Conservation (phyloP, 2,113 vertebrate species). For the Riparia riparia region DNA sequence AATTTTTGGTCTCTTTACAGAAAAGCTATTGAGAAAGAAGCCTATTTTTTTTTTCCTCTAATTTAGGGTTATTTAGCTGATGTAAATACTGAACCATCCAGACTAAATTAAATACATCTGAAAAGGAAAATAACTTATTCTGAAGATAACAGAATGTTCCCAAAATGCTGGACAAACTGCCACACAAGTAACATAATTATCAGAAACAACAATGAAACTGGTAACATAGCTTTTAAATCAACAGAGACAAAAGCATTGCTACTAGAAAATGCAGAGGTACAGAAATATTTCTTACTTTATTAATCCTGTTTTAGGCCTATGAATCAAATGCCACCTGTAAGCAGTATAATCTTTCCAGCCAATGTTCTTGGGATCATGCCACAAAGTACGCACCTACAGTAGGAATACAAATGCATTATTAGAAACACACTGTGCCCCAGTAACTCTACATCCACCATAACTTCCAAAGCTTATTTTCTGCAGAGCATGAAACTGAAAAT, state of each 20-base stretch:
- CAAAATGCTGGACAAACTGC: neutral
- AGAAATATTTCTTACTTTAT: conserved; percentile 84
- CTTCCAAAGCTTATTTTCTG: neutral
- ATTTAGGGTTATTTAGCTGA: conserved; percentile 11
- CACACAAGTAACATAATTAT: neutral
- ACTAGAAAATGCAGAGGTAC: neutral
- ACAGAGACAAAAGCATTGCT: neutral
- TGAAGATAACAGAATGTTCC: neutral
- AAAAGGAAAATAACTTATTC: neutral
- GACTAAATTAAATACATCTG: conserved; percentile 12
- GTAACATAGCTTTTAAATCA: neutral
- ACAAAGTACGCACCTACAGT: conserved; percentile 90
- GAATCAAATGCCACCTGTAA: conserved; percentile 97
- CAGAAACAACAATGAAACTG: neutral
- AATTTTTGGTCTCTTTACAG: conserved; percentile 15
- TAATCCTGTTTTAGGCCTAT: conserved; percentile 96
- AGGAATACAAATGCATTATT: neutral
- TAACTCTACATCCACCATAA: fast-evolving
- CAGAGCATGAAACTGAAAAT: neutral
- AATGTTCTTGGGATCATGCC: conserved; percentile 97
- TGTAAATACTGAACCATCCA: neutral
- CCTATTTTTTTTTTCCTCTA: neutral
- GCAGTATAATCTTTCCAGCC: conserved; percentile 99
- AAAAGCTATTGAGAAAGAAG: neutral
- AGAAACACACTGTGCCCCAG: neutral